Base-by-base conservation (phyloP, 2,797 vertebrate genomes). In the Columba guinea region DNA sequence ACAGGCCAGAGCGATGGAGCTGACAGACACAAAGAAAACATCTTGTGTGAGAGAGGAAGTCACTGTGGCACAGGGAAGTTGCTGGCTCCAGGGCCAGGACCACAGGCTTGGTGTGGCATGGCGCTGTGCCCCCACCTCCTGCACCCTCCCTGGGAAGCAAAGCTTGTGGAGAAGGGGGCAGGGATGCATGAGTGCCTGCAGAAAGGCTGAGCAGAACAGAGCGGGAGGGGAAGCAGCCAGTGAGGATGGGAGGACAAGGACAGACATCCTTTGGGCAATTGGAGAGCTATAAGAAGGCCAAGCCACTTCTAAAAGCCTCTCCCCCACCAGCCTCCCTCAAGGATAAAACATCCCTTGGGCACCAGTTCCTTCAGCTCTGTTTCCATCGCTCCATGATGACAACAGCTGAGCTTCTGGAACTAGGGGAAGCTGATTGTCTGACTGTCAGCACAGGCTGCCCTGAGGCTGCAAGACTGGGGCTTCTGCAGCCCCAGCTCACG, bases 11-110 rank as follows among this genome's bases (percentile, higher is more conserved):
- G 37, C 16, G 9, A 32, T 26, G 82, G 78, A 68, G 67, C 55
- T 41, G 27, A 35, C 75, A 93, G 75, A 85, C 85, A 35, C 44
- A 74, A 91, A 87, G 63, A 39, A 93, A 91, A 91, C 22, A 67
- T 44, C 18, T 55, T 3, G 7, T 80, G 68, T 26, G 85, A 32
- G 79, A 94, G 64, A 74, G 79, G 88, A 95, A 94, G 79, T 0
- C 3, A 37, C 79, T 83, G 79, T 63, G 90, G 79, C 44, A 69
- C 2, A 55, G 16, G 30, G 30, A 52, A 59, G 68, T 37, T 85
- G 90, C 90, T 94, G 96, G 63, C 60, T 55, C 21, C 22, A 46
- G 44, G 78, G 68, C 44, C 56, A 24, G 69, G 55, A 77, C 79
- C 49, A 2, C 76, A 87, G 64, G 76, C 52, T 34, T 32, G 0